Evolutionary conservation across 2,888 invertebrate genomes (phyloP), one percentile per base, ranked within the genome.

Genomic region (Epinotia demarniana): DNA sequence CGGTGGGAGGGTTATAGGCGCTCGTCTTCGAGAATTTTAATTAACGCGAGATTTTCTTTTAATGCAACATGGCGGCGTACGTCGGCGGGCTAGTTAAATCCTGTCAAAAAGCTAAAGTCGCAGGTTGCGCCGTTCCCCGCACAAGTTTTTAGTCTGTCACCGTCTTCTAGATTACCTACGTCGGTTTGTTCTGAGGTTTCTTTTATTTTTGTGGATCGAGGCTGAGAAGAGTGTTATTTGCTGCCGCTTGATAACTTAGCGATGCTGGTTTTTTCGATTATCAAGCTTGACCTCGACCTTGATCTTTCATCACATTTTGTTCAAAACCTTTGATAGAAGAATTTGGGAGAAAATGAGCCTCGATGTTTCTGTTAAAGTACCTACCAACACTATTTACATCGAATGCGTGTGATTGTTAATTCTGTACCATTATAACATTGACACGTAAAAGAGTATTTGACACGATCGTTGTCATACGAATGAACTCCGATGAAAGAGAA

Each of bases 11-110:
- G 73, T 66, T 75, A 70, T 77, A 73, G 72, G 77, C 73, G 69
- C 74, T 74, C 64, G 69, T 78, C 78, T 78, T 80, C 72, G 62
- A 72, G 78, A 78, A 78, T 80, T 80, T 78, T 80, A 80, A 80
- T 80, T 79, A 80, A 80, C 76, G 78, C 77, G 76, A 79, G 79
- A 78, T 79, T 80, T 80, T 79, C 79, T 79, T 79, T 78, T 78
- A 79, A 78, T 78, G 78, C 76, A 77, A 78, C 72, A 76, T 66
- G 64, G 62, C 68, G 68, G 63, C 64, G 69, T 76, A 69, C 76
- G 72, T 68, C 64, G 68, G 49, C 5, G 39, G 16, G 57, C 75
- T 72, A 72, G 67, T 72, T 67, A 74, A 75, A 53, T 77, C 43
- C 53, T 18, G 63, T 68, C 72, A 75, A 70, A 77, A 75, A 55